phyloP scores from a whole-genome alignment of 2,888 invertebrate species.

The Perdita meconis region DNA sequence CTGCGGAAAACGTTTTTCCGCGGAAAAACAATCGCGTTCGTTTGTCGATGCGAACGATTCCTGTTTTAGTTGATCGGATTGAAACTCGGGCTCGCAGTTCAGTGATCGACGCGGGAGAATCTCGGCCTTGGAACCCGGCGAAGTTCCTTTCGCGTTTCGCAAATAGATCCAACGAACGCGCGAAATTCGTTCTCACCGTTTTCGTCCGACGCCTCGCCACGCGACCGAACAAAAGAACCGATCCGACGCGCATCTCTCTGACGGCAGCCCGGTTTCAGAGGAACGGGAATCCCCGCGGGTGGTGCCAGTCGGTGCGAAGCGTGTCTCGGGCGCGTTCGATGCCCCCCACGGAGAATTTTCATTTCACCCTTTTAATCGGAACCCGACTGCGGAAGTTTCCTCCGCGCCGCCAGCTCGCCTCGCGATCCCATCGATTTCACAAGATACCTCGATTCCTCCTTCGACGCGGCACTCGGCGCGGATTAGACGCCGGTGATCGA shows the following conservation, averaged over 20 bases:
- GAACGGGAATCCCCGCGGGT: constrained; percentile 55
- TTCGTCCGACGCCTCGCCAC: constrained; percentile 34
- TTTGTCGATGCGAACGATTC: constrained; percentile 8
- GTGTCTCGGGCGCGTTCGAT: constrained; percentile 72
- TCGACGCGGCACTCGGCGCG: background rate
- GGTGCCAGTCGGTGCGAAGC: constrained; percentile 76
- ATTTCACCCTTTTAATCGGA: constrained; percentile 68
- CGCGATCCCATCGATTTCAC: background rate
- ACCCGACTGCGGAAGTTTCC: constrained; percentile 4
- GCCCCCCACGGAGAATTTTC: constrained; percentile 61
- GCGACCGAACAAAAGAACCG: constrained; percentile 50
- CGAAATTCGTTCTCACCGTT: constrained; percentile 8
- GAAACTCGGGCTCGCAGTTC: background rate
- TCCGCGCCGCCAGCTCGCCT: background rate
- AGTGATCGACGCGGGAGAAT: no score
- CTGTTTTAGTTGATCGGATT: constrained; percentile 20
- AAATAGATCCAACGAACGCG: constrained; percentile 19
- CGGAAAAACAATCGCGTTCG: constrained; percentile 1
- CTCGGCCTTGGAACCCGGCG: no score
- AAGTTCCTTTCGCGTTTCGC: background rate
- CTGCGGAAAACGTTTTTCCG: no score
- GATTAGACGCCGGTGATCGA: constrained; percentile 33
- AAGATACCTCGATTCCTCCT: constrained; percentile 14
- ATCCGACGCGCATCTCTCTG: constrained; percentile 43
- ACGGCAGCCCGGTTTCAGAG: constrained; percentile 50